Conservation (phyloP, 2,797 vertebrate genomes). For the Synaphobranchus kaupii region DNA sequence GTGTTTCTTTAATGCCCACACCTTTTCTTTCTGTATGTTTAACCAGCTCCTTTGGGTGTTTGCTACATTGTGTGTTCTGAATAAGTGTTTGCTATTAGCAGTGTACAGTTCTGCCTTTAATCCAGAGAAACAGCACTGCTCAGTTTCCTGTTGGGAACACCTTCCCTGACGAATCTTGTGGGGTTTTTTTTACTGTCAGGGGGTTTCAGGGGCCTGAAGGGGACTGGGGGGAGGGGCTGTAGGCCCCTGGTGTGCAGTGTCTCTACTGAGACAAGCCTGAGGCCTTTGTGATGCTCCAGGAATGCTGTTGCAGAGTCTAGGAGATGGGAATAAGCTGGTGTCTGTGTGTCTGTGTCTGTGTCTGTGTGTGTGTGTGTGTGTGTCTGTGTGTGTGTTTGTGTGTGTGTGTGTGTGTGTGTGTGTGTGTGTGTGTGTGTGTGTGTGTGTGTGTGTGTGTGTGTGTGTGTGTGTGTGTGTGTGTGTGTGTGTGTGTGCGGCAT, state of each 20-base stretch:
- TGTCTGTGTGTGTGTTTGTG: neutral
- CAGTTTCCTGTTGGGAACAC: neutral
- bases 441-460: neutral
- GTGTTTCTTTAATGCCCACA: neutral
- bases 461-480: neutral
- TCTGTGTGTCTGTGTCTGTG: too few relatives aligned
- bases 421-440: neutral
- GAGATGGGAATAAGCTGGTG: neutral
- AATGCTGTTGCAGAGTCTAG: neutral
- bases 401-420: neutral
- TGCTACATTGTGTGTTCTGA: constrained; percentile 62
- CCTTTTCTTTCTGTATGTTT: constrained; percentile 9
- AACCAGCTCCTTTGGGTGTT: constrained; percentile 8
- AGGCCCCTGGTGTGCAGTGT: neutral
- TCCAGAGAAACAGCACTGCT: neutral
- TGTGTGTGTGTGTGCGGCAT: neutral
- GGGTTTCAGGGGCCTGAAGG: neutral
- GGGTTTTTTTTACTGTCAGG: neutral
- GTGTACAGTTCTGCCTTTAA: neutral
- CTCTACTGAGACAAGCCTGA: neutral
- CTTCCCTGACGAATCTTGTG: neutral
- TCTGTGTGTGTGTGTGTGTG: neutral
- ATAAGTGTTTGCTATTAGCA: constrained; percentile 72
- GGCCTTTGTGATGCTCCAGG: neutral
- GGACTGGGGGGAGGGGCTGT: neutral